A percentile compares a stretch with the other conserved stretches of the same genome.
These are phyloP conservation scores for Lasaia peninsularis DNA, from an alignment of 1,140 invertebrate genomes.

Conservation along the genomic window DNA sequence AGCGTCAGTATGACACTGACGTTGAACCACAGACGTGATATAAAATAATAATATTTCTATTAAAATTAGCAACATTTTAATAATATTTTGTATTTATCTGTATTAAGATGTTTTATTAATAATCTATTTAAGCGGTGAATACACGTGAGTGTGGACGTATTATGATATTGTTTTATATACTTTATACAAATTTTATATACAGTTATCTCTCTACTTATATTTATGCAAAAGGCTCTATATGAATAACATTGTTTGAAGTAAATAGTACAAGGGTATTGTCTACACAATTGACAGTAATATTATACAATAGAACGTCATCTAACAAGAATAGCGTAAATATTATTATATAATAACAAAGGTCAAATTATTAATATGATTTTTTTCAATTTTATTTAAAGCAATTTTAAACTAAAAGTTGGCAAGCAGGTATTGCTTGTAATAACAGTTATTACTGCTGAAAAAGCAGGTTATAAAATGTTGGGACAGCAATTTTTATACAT, in stretches of 20 bases:
- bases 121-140: conserved; percentile 27
- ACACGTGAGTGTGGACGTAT: conserved; percentile 62
- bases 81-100: neutral
- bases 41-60: too few relatives aligned
- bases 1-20: too few relatives aligned
- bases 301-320: conserved; percentile 18
- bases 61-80: too few relatives aligned
- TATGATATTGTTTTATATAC: conserved; percentile 37
- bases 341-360: neutral
- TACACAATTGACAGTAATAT: conserved; percentile 56
- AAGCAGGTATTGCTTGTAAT: too few relatives aligned
- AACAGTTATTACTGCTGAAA: too few relatives aligned
- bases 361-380: neutral
- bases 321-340: neutral
- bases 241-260: conserved; percentile 22
- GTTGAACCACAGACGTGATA: too few relatives aligned
- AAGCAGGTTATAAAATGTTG: too few relatives aligned
- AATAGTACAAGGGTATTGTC: conserved; percentile 49
- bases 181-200: conserved; percentile 12
- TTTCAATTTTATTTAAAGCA: neutral
- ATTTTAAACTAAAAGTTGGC: neutral
- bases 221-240: neutral
- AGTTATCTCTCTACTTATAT: conserved; percentile 1
- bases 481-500: too few relatives aligned
- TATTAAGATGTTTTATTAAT: conserved; percentile 14